Evolutionary conservation across 2,113 vertebrate species (phyloP), one percentile per base, ranked within the genome.

Genomic region (Pelobates fuscus): DNA sequence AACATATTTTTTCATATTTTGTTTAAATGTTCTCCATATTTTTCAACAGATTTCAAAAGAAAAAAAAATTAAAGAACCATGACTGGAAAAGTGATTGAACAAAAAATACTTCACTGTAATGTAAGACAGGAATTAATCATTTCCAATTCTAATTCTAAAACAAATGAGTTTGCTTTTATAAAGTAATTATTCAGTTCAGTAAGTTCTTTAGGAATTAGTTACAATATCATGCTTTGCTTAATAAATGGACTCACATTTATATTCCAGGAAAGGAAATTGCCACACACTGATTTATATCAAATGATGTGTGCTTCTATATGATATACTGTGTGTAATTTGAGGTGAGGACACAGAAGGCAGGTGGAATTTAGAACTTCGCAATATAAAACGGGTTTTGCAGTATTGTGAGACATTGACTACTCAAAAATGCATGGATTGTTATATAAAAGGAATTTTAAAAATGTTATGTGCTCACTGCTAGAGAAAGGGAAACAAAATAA

Each of bases 121-220:
- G n/a, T 27, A 26, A 8, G 6, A 37, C 29, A 21, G 29, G n/a
- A 7, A 63, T 63, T 20, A 63, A 63, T 63, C 60, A 63, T 63
- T 63, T 63, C 60, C 60, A 63, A n/a, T 37, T 20, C 60, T 63
- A 63, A 63, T 63, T 63, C 27, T 21, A 10, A 63, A 63, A 63
- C 60, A 63, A 37, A 63, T 63, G 17, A 63, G 18, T 63, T 55
- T 55, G 52, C 52, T 10, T 55, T 55, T 20, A 37, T 17, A 63
- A 63, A 63, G 30, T 37, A 63, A 63, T 63, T 63, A 63, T 21
- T 37, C 30, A 21, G 29, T 63, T 37, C 30, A 63, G 60, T 63
- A 20, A 18, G 2, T 37, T 20, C 29, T n/a, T 37, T 21, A 63
- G 60, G 29, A 63, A 63, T 37, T 63, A 63, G 60, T 63, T 63